Base-by-base conservation (phyloP, 1,140 invertebrate genomes). In the Drosophila ironensis region DNA sequence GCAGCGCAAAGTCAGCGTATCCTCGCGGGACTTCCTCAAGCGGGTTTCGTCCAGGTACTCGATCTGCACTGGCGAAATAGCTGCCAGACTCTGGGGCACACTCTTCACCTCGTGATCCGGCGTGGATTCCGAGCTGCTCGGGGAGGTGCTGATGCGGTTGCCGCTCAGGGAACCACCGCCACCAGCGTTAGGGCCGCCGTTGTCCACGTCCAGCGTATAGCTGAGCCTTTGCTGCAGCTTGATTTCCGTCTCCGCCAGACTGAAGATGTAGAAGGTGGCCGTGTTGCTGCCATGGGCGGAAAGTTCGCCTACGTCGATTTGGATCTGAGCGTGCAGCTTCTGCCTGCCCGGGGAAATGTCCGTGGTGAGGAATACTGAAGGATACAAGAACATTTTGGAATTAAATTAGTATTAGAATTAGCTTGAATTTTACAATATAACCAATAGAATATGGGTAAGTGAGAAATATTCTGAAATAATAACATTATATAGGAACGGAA, bases 311-410 rank as follows among this genome's bases (percentile, higher is more conserved):
- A 89, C 77, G 47, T 89, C 87, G 20, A 90, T 87, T 56, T 90
- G 76, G 37, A 90, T 89, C 16, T 77, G 72, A 6, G 84, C 48
- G 14, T 88, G 87, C 3, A 90, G 38, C 51, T 90, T 90, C 42
- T 90, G 89, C 1, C 84, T 72, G 6, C 59, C 66, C 4, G 66
- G 6, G 0, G 82, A 80, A 11, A 89, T 46, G 30, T 90, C 89
- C 7, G 87, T 89, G 42, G 88, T 84, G n/a, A 90, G 87, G 25
- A 90, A 90, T 28, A 90, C 89, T 89, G 25, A 51, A 68, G 60
- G 45, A 2, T 38, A 28, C 11, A 41, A 11, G n/a, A n/a, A n/a
- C n/a, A n/a, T n/a, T n/a, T n/a, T n/a, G n/a, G n/a, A n/a, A n/a
- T n/a, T n/a, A n/a, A n/a, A n/a, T n/a, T n/a, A n/a, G n/a, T n/a